Conservation (phyloP, 2,888 invertebrate species). For the Nomada lathburiana region DNA sequence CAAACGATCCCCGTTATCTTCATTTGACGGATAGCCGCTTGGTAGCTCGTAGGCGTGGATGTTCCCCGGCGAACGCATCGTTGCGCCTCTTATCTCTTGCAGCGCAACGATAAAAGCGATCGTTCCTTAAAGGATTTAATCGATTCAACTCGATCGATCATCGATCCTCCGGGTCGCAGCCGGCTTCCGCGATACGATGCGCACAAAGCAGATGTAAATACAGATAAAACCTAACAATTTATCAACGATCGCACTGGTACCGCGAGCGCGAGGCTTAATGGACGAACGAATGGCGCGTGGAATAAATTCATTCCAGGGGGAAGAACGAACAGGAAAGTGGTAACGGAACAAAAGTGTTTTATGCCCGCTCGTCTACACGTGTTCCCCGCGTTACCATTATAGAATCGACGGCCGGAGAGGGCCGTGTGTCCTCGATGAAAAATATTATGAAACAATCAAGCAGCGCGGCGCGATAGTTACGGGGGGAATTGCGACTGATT, state of each 20-base stretch:
- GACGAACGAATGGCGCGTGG: constrained; percentile 27
- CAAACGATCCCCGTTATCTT: constrained; percentile 20
- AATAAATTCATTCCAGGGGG: constrained; percentile 45
- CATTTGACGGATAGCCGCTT: constrained; percentile 42
- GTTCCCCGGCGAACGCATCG: constrained; percentile 45
- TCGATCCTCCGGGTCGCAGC: constrained; percentile 42
- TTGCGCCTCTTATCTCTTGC: constrained; percentile 51
- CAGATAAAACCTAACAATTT: constrained; percentile 45
- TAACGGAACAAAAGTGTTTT: constrained; percentile 58
- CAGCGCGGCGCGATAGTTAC: constrained; percentile 55
- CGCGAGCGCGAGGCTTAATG: constrained; percentile 40
- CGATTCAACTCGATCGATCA: constrained; percentile 41
- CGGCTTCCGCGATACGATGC: constrained; percentile 29
- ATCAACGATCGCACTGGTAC: constrained; percentile 49
- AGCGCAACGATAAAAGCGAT: constrained; percentile 39
- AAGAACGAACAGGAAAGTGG: constrained; percentile 29
- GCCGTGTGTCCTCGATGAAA: constrained; percentile 56
- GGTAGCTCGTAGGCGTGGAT: constrained; percentile 54
- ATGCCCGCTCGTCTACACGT: constrained; percentile 41
- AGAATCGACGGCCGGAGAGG: constrained; percentile 11
- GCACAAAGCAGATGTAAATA: constrained; percentile 54
- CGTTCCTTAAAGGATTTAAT: constrained; percentile 42
- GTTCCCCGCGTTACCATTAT: constrained; percentile 29
- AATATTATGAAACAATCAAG: constrained; percentile 64
- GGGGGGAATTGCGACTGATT: constrained; percentile 64